These are phyloP conservation scores for Chrysomallon squamiferum DNA, from an alignment of 1,140 invertebrate species.

Conservation along the genomic window DNA sequence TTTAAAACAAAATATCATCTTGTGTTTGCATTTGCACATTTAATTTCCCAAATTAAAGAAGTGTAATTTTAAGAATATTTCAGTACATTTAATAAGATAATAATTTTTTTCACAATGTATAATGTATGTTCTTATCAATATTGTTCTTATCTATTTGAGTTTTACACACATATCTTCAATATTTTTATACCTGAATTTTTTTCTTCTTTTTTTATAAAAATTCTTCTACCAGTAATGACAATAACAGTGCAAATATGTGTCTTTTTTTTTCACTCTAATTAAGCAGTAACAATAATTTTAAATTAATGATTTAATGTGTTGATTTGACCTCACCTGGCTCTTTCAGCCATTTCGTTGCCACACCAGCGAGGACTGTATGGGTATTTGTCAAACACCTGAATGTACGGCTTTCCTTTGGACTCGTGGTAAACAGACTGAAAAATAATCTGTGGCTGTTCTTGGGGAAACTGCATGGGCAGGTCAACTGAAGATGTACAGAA, in stretches of 20 bases:
- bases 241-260: no score
- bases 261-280: no score
- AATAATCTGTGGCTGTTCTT: slow-evolving; percentile 55
- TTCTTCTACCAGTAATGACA: no score
- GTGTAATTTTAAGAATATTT: background rate
- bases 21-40: background rate
- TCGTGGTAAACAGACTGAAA: slow-evolving; percentile 64
- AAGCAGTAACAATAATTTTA: no score
- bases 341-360: slow-evolving; percentile 59
- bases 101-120: background rate
- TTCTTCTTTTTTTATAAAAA: background rate
- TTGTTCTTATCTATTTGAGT: background rate
- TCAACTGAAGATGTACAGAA: slow-evolving; percentile 55
- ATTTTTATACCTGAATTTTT: background rate
- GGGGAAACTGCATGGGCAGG: slow-evolving; percentile 57
- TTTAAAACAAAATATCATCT: background rate
- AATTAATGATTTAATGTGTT: no score
- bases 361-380: slow-evolving; percentile 64
- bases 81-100: background rate
- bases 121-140: background rate
- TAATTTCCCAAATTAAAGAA: background rate
- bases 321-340: slow-evolving; percentile 53
- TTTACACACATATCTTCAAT: background rate
- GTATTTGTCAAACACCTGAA: slow-evolving; percentile 46
- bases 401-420: slow-evolving; percentile 56